Evolutionary conservation across 2,888 invertebrate species (phyloP), one percentile per base, ranked within the genome.

Genomic region (Eristalis intricaria): DNA sequence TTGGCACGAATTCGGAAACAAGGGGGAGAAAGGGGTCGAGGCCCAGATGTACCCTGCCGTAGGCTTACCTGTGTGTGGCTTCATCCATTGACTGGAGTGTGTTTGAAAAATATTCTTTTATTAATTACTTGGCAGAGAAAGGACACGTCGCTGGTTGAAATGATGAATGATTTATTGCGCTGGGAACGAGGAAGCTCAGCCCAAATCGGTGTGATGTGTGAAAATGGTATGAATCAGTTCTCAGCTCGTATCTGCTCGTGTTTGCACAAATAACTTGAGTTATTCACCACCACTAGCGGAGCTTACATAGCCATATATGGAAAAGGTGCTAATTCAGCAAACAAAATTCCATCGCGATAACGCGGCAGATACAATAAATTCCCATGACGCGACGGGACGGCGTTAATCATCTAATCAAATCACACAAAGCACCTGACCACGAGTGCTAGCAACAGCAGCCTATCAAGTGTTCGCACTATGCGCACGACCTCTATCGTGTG

Each of bases 91-190:
- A 64, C 56, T 23, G 19, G 68, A 71, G 63, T 11, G 26, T 86
- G 38, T 74, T 81, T 69, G 50, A 82, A 71, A 66, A 73, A 65
- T 66, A 64, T 79, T 73, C 83, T 13, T 65, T 19, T 68, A 83
- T 84, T 87, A 84, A 87, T 87, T 87, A 69, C 60, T 61, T 19
- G 13, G 26, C 23, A 56, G 15, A 73, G 60, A 63, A 64, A 74
- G 73, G 58, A 81, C 56, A 84, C 66, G 50, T 8, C 50, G 26
- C 4, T 60, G 58, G 19, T 26, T 43, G 40, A 32, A 61, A 65
- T n/a, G n/a, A 65, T n/a, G 13, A 76, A 60, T 84, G 83, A 87
- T 87, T 87, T 87, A 79, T 87, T 83, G 71, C 68, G 11, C 75
- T 87, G 86, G 83, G 87, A 87, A 86, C 50, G n/a, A 50, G n/a